phyloP scores from a whole-genome alignment of 2,113 vertebrate genomes.

The Chloropsis cyanopogon region DNA sequence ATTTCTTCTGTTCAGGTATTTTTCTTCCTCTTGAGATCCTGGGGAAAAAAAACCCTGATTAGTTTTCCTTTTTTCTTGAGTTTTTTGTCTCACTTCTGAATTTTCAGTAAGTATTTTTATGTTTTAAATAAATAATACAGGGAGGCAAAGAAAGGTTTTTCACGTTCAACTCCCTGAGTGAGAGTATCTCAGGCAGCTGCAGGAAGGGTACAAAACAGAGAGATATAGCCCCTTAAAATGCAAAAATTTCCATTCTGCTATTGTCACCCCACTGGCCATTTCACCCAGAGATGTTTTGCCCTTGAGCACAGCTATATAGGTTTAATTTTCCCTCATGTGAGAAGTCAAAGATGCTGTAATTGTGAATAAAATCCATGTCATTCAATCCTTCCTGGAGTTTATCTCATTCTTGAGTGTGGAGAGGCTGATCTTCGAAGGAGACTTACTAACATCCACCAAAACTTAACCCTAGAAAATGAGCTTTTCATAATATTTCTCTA shows the following conservation, averaged over 20 bases:
- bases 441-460: background rate
- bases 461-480: background rate
- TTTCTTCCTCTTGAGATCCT: background rate
- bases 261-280: background rate
- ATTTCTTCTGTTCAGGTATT: background rate
- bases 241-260: background rate
- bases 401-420: background rate
- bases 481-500: background rate
- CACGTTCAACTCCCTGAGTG: accelerated
- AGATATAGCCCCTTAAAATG: background rate
- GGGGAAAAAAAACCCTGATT: accelerated
- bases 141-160: background rate
- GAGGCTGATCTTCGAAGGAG: background rate
- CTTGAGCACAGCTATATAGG: background rate
- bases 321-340: background rate
- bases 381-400: background rate
- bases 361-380: background rate
- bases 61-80: background rate
- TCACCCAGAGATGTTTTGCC: background rate
- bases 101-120: background rate
- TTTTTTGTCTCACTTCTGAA: background rate
- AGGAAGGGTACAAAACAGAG: background rate
- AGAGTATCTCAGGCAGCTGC: background rate
- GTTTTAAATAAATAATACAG: background rate
- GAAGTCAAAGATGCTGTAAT: background rate